Percentiles rank a stretch among this genome's conserved stretches.
These are phyloP conservation scores for Fragum whitleyi DNA, from an alignment of 2,888 invertebrate genomes.

Conservation along the genomic window DNA sequence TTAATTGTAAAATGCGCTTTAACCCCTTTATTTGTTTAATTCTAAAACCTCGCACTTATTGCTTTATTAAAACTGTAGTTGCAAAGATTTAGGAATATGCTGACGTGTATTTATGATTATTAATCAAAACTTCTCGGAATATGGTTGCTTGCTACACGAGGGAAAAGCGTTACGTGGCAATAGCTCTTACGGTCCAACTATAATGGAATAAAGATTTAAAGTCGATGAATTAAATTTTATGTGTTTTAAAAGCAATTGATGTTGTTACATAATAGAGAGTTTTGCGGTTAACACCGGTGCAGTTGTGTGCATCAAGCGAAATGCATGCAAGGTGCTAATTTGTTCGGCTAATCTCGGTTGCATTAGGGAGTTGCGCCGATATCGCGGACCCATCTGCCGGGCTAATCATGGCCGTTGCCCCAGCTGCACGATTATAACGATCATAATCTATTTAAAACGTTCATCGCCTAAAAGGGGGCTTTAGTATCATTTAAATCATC, in stretches of 20 bases:
- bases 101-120: no score
- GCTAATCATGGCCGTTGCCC: neutral
- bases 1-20: no score
- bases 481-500: neutral
- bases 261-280: constrained; percentile 2
- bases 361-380: neutral
- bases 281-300: constrained; percentile 16
- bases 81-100: no score
- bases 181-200: no score
- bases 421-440: neutral
- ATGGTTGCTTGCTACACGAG: neutral
- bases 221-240: constrained; percentile 21
- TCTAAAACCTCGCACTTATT: no score
- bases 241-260: constrained; percentile 3
- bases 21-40: no score
- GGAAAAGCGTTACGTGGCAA: neutral
- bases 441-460: constrained; percentile 1
- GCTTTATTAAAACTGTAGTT: no score
- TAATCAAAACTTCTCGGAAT: no score
- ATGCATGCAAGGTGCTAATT: constrained; percentile 1
- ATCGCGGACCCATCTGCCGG: neutral
- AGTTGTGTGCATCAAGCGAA: neutral
- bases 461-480: neutral
- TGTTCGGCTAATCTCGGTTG: neutral
- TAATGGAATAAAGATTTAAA: constrained; percentile 18